Evolutionary conservation across 37 sponge, comb jelly and placozoan species (phyloP), one percentile per base, ranked within the genome.

Genomic region (Dysidea cf. avara): DNA sequence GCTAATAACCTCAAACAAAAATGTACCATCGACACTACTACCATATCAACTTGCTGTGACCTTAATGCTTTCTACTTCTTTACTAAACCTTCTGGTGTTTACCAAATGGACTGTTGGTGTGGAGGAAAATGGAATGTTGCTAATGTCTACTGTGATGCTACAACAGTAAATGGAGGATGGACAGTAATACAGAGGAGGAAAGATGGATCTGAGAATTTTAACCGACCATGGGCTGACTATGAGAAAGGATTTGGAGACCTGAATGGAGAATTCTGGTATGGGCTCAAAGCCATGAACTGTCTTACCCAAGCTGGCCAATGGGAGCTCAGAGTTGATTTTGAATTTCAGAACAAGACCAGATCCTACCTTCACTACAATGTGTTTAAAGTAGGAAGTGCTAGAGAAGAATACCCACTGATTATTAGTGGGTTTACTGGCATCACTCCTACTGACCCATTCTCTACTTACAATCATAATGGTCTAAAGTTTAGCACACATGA

Each of bases 191-290:
- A 74, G 53, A 43, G 63, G 40, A 63, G 75, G 39, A 40, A 30
- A 32, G 75, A 74, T 74, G 75, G 75, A 12, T 61, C 75, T 37
- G 75, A 12, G 32, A 38, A 74, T 32, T 74, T 74, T 33, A 39
- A 37, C 7, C 59, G 63, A 7, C 32, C 32, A 2, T 74, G 75
- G 75, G 22, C 18, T 28, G 63, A 74, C 63, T 74, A 74, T 62
- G 75, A 39, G 13, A 16, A 61, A 20, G 75, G 75, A 21, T 74
- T 74, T 62, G 75, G 75, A 12, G 0, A 74, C 7, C 39, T 39
- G 0, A 28, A 61, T 3, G 63, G 75, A 22, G 75, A 74, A 35
- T 37, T 51, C 24, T 74, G 75, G 75, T 46, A 60, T 17, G 75
- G 75, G 1, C 34, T 74, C 31, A 46, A 74, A 31, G 59, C 43